A percentile compares a stretch with the other conserved stretches of the same genome.
phyloP scores from a whole-genome alignment of 2,113 vertebrate species.

The Tachuris rubrigastra region DNA sequence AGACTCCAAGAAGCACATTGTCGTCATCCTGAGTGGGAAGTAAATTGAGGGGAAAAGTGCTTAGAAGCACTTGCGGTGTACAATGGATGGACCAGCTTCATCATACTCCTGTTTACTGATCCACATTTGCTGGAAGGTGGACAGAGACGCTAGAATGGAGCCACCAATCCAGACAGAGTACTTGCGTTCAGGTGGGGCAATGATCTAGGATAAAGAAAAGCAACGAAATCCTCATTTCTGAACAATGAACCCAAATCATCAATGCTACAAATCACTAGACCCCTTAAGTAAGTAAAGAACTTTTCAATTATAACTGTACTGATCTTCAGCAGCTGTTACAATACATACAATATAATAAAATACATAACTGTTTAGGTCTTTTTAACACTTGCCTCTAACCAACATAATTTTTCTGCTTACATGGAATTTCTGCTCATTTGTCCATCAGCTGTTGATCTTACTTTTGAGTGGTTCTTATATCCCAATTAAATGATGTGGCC shows the following conservation, averaged over 20 bases:
- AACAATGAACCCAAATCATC: neutral
- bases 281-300: neutral
- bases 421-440: neutral
- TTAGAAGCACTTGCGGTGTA: slow-evolving; percentile 95
- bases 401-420: neutral
- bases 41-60: slow-evolving; percentile 20
- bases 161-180: slow-evolving; percentile 87
- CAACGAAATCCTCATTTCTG: neutral
- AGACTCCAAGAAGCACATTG: slow-evolving; percentile 73
- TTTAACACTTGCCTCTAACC: neutral
- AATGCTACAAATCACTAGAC: neutral
- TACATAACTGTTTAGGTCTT: neutral
- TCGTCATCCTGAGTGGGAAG: slow-evolving; percentile 72
- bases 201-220: slow-evolving; percentile 77
- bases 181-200: slow-evolving; percentile 87
- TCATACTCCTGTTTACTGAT: slow-evolving; percentile 95
- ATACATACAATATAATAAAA: neutral
- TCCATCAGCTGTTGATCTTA: neutral
- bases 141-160: slow-evolving; percentile 84
- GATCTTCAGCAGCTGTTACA: neutral
- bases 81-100: slow-evolving; percentile 91
- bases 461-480: neutral
- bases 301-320: neutral
- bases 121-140: slow-evolving; percentile 96
- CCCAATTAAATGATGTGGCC: neutral